A percentile compares a stretch with the other conserved stretches of the same genome.
Evolutionary conservation across 2,113 vertebrate genomes (phyloP).

Genomic region (Mus spicilegus): DNA sequence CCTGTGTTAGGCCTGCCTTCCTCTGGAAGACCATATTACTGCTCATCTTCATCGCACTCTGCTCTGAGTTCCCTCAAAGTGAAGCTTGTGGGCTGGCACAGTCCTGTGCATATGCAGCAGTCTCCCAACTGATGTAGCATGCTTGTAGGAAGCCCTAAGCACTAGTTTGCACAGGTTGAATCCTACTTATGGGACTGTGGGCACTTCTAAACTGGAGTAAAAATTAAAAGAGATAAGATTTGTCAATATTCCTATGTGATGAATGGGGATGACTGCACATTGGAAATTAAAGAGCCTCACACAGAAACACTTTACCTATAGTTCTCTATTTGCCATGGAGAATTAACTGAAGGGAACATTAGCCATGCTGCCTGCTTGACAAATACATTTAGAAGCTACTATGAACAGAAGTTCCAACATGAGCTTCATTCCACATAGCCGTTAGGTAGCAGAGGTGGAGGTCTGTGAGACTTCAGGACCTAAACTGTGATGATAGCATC

Average conservation of each 20-base stretch:
- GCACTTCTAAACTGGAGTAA: neutral
- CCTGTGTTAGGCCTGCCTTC: slow-evolving; percentile 10
- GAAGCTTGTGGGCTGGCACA: neutral
- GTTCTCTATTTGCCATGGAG: neutral
- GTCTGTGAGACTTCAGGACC: neutral
- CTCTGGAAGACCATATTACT: slow-evolving; percentile 60
- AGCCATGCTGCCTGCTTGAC: neutral
- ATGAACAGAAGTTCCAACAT: neutral
- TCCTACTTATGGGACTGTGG: neutral
- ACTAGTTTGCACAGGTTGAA: neutral
- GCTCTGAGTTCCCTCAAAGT: neutral
- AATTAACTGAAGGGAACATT: neutral
- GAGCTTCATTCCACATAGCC: neutral
- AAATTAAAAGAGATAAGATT: neutral
- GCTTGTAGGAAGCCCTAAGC: neutral
- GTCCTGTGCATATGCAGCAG: neutral
- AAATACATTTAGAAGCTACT: neutral
- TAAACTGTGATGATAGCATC: neutral
- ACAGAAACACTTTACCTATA: neutral
- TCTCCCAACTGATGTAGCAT: neutral
- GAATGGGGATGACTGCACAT: neutral
- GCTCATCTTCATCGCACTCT: slow-evolving; percentile 44
- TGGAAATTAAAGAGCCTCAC: neutral
- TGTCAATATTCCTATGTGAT: neutral
- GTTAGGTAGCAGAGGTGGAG: neutral